Evolutionary conservation across 2,797 vertebrate genomes (phyloP), one percentile per base, ranked within the genome.

Genomic region (Urosaurus nigricauda): DNA sequence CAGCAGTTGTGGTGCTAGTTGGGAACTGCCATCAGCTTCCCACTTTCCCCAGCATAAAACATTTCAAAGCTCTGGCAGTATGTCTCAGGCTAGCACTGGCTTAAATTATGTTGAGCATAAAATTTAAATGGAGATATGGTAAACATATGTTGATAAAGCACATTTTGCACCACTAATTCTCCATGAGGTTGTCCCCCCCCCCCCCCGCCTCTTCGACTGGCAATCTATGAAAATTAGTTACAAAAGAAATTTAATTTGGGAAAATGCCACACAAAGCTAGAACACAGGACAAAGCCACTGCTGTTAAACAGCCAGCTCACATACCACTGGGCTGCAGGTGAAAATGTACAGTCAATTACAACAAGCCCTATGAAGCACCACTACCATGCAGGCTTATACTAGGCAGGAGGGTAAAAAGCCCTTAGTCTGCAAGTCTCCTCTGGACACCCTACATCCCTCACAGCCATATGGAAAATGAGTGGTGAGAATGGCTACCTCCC

Each of bases 401-500:
- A 51, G 21, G 53, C 63, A 47, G 9, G 65, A 51, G 26, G 21
- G 3, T 47, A 85, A 40, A 80, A 17, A 74, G n/a, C 21, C 83
- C 56, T 47, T 3, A 70, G 71, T 21, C 8, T 77, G 4, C 47
- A 80, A 5, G 17, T 47, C 89, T 68, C 8, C 83, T 60, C 56
- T n/a, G 17, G 51, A 86, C n/a, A 87, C 40, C 79, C 60, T 26
- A 53, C 79, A 80, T 26, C 29, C 8, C 80, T 53, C 32, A 35
- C 5, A 86, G 29, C 35, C 71, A 84, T 87, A 88, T 19, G 37
- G 70, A 86, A 63, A 81, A 43, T 29, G 51, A 85, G n/a, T 53
- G 73, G 60, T 71, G 53, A 89, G 87, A 65, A 79, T 88, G 80
- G 73, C 53, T 85, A 47, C 74, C 51, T 58, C 21, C 32, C 51